Evolutionary conservation across 2,888 invertebrate genomes (phyloP), one percentile per base, ranked within the genome.

Genomic region (Gibbula magus): DNA sequence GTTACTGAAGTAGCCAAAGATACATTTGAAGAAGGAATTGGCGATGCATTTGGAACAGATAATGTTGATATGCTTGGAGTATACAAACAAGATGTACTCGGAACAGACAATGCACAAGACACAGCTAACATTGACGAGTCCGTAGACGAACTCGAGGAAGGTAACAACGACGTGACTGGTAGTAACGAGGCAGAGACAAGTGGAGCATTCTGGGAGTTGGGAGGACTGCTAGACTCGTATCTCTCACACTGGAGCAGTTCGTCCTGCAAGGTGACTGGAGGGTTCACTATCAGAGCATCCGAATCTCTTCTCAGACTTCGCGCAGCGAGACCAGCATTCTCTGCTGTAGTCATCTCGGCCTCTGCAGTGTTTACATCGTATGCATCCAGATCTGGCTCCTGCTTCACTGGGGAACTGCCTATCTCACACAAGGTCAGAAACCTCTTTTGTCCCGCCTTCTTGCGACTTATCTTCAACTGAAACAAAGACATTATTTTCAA

Each of bases 381-480:
- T n/a, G n/a, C n/a, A n/a, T n/a, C n/a, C n/a, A n/a, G n/a, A n/a
- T 18, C 56, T 25, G 5, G 56, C 25, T 61, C 61, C 29, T 29
- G 29, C 25, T 61, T 61, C 8, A 61, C 61, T 10, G 61, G 67
- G 5, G 78, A 66, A 16, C 39, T 70, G 10, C 75, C 79, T 56
- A 83, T 79, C 61, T 83, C 83, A 61, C 75, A 81, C 5, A 83
- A 56, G 18, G 81, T 75, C 52, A 81, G 77, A 67, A 83, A 83
- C 51, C 83, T 53, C 32, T 82, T 79, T 56, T 79, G 78, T 22
- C 81, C 81, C 35, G 81, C 70, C 76, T 83, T 83, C 66, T 77
- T 79, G n/a, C 56, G 53, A 39, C 77, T 75, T 18, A 79, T 81
- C 56, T 83, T 83, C 18, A 83, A 53, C 83, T 83, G 66, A 53